Evolutionary conservation across 2,888 invertebrate species (phyloP), one percentile per base, ranked within the genome.

Genomic region (Belgica antarctica): DNA sequence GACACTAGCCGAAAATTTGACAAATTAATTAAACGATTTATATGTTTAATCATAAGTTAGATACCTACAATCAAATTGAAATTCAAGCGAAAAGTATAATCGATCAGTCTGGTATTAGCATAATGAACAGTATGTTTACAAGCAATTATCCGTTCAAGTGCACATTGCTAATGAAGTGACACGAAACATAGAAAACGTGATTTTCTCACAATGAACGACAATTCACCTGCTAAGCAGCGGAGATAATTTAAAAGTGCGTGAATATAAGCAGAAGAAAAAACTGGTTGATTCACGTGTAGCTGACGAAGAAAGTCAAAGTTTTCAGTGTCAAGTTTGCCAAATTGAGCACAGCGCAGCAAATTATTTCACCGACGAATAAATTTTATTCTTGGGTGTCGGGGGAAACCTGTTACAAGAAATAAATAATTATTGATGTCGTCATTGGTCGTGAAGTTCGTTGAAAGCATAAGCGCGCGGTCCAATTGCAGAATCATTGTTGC

Each of bases 301-400:
- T 10, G 15, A 10, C 34, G 12, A 34, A 22, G 17, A 66, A 27
- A 47, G 25, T 46, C 27, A 28, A 46, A 65, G 25, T 25, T 17
- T 68, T 47, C 68, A 57, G 24, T 68, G 68, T 68, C 68, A 68
- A 68, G 68, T 57, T 68, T 41, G 10, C 41, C n/a, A n/a, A 41
- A 41, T 41, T 5, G 41, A 41, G 41, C n/a, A n/a, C n/a, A n/a
- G n/a, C n/a, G n/a, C 7, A 34, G 34, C 34, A 34, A 8, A n/a
- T n/a, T n/a, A n/a, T 34, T 34, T 34, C 12, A 34, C 34, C 34
- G 34, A 34, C 34, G 4, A n/a, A n/a, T n/a, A n/a, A n/a, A n/a
- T 31, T 31, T 31, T 31, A 4, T 31, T 4, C 31, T 31, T n/a
- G 2, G 41, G 3, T 2, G n/a, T 10, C 2, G 41, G 3, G n/a